Evolutionary conservation across 2,888 invertebrate genomes (phyloP).

Genomic region (Coelopa pilipes): DNA sequence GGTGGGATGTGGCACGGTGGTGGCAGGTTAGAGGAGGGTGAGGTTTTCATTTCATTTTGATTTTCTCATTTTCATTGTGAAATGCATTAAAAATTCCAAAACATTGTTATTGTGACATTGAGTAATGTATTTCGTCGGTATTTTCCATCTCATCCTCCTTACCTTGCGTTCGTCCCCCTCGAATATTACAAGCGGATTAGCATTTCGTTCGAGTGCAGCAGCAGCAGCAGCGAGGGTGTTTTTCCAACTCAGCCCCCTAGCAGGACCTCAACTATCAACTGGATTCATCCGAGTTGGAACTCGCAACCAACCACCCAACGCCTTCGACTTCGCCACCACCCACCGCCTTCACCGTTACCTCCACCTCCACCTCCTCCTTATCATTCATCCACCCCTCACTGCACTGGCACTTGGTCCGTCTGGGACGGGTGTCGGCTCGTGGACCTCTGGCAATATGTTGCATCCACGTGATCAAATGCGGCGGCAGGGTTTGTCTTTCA

Average conservation of each 20-base stretch:
- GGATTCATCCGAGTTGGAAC: background rate
- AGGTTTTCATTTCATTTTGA: constrained; percentile 29
- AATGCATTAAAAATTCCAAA: constrained; percentile 54
- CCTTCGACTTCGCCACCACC: background rate
- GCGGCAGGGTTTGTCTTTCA: too few relatives aligned
- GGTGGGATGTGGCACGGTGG: too few relatives aligned
- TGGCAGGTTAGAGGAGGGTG: too few relatives aligned
- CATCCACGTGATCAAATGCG: background rate
- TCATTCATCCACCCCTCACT: background rate
- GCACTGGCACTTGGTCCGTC: background rate
- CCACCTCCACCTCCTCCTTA: background rate
- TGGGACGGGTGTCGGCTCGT: background rate
- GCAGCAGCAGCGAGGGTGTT: constrained; percentile 11
- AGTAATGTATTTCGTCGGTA: constrained; percentile 56
- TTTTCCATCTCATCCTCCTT: constrained; percentile 41
- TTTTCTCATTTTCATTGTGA: constrained; percentile 15
- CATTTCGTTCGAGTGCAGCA: constrained; percentile 33
- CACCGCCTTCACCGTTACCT: background rate
- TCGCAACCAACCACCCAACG: too few relatives aligned
- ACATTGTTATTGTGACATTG: constrained; percentile 59
- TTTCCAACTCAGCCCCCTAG: background rate
- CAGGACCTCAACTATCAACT: background rate
- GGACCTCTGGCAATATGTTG: background rate
- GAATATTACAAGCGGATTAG: constrained; percentile 63
- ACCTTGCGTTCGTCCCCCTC: constrained; percentile 33